A percentile compares a stretch with the other conserved stretches of the same genome.
These are phyloP conservation scores for Gambusia yucatana DNA, from an alignment of 2,797 vertebrate species.

Conservation along the genomic window DNA sequence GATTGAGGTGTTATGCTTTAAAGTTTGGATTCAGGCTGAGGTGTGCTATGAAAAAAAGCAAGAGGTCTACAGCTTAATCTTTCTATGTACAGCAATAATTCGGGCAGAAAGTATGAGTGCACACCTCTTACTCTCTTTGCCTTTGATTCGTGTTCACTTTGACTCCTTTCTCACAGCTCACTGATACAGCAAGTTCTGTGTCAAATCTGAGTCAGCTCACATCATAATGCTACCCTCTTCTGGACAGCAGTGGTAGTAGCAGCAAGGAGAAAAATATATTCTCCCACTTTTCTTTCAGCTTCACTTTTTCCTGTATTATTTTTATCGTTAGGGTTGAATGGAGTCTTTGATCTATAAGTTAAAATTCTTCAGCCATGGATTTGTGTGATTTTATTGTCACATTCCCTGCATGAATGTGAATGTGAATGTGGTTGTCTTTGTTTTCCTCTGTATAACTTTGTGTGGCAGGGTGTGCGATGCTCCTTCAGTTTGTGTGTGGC, in stretches of 20 bases:
- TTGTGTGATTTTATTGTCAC: constrained; percentile 41
- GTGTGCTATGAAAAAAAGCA: constrained; percentile 61
- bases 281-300: constrained; percentile 62
- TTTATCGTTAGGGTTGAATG: constrained; percentile 39
- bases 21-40: constrained; percentile 68
- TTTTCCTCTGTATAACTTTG: constrained; percentile 39
- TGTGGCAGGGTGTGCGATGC: constrained; percentile 50
- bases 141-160: constrained; percentile 29
- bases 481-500: constrained; percentile 58
- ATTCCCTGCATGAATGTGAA: constrained; percentile 27
- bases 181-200: constrained; percentile 63
- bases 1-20: constrained; percentile 62
- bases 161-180: constrained; percentile 44
- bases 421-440: constrained; percentile 29
- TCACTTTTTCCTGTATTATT: constrained; percentile 20
- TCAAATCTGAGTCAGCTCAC: constrained; percentile 35
- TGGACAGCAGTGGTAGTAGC: constrained; percentile 71
- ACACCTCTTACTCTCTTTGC: constrained; percentile 37
- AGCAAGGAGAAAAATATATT: constrained; percentile 65
- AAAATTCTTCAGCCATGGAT: constrained; percentile 54
- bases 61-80: constrained; percentile 67
- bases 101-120: constrained; percentile 23
- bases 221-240: constrained; percentile 57
- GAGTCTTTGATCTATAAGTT: constrained; percentile 39
- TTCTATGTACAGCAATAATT: constrained; percentile 69